Conservation (phyloP, 1,140 invertebrate species). For the Drosophila nigrodunni region DNA sequence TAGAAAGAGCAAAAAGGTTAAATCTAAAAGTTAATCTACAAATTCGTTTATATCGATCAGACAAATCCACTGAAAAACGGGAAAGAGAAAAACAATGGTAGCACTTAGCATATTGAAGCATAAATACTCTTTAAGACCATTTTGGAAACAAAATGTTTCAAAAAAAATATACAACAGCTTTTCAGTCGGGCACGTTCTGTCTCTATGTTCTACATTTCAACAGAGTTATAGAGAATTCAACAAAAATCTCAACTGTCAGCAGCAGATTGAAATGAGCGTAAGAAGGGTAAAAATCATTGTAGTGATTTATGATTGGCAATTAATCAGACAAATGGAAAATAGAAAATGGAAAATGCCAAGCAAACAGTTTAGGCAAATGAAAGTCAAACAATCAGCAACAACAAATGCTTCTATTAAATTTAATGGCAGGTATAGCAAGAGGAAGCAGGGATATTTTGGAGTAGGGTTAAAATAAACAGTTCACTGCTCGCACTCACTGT, state of each 20-base stretch:
- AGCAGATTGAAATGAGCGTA: conserved; percentile 2
- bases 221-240: background rate
- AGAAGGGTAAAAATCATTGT: conserved; percentile 35
- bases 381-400: conserved; percentile 30
- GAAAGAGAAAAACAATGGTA: background rate
- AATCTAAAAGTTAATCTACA: conserved; percentile 33
- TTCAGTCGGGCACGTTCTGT: too few species aligned
- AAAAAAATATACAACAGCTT: too few species aligned
- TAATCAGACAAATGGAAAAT: conserved; percentile 62
- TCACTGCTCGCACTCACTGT: conserved; percentile 4
- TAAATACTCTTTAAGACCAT: background rate
- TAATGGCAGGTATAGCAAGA: conserved; percentile 8
- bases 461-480: conserved; percentile 20
- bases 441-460: background rate
- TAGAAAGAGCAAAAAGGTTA: conserved; percentile 7
- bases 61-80: background rate
- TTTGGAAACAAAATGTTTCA: too few species aligned
- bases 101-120: background rate
- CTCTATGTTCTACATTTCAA: too few species aligned
- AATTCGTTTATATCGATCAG: conserved; percentile 23
- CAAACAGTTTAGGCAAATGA: conserved; percentile 41
- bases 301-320: conserved; percentile 56
- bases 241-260: conserved; percentile 18
- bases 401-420: conserved; percentile 16
- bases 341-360: conserved; percentile 23